Evolutionary conservation across 2,888 invertebrate genomes (phyloP), one percentile per base, ranked within the genome.

Genomic region (Gibbula magus): DNA sequence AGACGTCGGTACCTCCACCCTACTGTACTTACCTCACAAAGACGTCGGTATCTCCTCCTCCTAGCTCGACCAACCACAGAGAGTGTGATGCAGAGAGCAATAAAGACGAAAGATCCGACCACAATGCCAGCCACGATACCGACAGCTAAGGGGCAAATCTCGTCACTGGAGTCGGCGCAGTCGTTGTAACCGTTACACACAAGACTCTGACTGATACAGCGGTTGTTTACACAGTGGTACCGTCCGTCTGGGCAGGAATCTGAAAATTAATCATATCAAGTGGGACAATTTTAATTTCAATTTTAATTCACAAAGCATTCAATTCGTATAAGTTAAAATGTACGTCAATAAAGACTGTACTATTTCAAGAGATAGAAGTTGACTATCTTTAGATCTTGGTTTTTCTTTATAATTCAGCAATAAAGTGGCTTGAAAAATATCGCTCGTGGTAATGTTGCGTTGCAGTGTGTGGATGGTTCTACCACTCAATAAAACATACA

Each of bases 131-230:
- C 77, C n/a, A 77, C 32, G 8, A 56, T 35, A 13, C 77, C 77
- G 3, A 20, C 35, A 10, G 32, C 13, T n/a, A 77, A 25, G 18
- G 32, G 22, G 61, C 77, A 77, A 10, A 32, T 20, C 35, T 77
- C 77, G 56, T 77, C 77, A 16, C 52, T 52, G 35, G 29, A 35
- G 39, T 77, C 77, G n/a, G 56, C 77, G 25, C 77, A 77, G 61
- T 77, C 61, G 51, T 77, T 53, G 61, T 56, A 77, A 22, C 77
- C 77, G 32, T 77, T 61, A 35, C 77, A 77, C 45, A 39, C 45
- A 2, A 77, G 56, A n/a, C 13, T 35, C 1, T 32, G 18, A 39
- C 53, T 45, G 32, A 77, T 35, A 39, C 77, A 77, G 22, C 35
- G 56, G 25, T 39, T 35, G 61, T 77, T 77, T 13, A 16, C 35